Conservation (phyloP, 1,140 invertebrate species). For the Trachymyrmex septentrionalis region DNA sequence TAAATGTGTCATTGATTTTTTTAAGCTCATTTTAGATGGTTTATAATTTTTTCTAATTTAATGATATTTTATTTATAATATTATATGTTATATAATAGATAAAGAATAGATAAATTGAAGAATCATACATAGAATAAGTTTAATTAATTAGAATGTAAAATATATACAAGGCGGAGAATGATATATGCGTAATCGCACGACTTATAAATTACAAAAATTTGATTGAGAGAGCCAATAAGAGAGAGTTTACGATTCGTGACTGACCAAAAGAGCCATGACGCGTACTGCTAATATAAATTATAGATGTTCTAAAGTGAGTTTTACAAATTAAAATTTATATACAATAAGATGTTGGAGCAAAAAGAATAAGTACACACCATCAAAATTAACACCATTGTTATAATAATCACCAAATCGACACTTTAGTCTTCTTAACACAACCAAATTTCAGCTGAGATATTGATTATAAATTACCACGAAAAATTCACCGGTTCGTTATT, state of each 20-base stretch:
- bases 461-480: not conserved
- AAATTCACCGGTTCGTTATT: not conserved
- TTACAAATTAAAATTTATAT: not conserved
- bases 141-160: no score
- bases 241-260: no score
- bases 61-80: not conserved
- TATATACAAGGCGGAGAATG: no score
- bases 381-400: not conserved
- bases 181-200: no score
- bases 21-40: not conserved
- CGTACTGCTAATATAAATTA: not conserved
- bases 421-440: not conserved
- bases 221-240: no score
- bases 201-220: no score
- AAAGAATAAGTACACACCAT: not conserved
- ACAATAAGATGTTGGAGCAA: not conserved
- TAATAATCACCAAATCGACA: not conserved
- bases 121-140: not conserved
- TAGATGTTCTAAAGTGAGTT: not conserved
- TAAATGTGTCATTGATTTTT: not conserved
- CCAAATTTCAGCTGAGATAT: not conserved
- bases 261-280: no score
- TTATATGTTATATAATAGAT: not conserved
- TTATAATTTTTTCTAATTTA: not conserved
- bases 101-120: not conserved